These are phyloP conservation scores for Hemiprocne comata DNA, from an alignment of 2,113 vertebrate species.

Conservation along the genomic window DNA sequence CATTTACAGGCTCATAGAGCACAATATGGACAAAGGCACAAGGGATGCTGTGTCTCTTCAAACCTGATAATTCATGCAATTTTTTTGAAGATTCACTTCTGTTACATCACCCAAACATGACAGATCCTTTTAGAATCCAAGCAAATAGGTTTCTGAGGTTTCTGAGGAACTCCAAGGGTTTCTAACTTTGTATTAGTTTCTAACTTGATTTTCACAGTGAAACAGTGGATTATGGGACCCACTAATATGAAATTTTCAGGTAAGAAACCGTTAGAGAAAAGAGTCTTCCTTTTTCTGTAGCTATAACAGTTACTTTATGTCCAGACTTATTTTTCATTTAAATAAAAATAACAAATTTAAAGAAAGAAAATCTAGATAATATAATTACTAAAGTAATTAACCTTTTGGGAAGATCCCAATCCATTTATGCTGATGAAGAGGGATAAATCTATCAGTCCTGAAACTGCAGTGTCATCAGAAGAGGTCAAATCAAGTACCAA, in stretches of 20 bases:
- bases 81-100: neutral
- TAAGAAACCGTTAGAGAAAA: neutral
- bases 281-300: neutral
- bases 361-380: neutral
- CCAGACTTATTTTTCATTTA: neutral
- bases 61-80: neutral
- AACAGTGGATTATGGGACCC: neutral
- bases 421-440: neutral
- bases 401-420: neutral
- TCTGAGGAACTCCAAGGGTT: neutral
- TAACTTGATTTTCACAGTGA: neutral
- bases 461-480: neutral
- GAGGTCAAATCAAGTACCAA: neutral
- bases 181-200: neutral
- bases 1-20: neutral
- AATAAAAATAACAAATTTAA: neutral
- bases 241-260: slow-evolving; percentile 3
- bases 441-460: neutral
- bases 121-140: neutral
- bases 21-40: neutral
- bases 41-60: neutral
- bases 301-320: neutral
- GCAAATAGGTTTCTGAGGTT: neutral
- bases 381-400: neutral
- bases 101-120: neutral